Evolutionary conservation across 2,888 invertebrate species (phyloP).

Genomic region (Dynastes grantii): DNA sequence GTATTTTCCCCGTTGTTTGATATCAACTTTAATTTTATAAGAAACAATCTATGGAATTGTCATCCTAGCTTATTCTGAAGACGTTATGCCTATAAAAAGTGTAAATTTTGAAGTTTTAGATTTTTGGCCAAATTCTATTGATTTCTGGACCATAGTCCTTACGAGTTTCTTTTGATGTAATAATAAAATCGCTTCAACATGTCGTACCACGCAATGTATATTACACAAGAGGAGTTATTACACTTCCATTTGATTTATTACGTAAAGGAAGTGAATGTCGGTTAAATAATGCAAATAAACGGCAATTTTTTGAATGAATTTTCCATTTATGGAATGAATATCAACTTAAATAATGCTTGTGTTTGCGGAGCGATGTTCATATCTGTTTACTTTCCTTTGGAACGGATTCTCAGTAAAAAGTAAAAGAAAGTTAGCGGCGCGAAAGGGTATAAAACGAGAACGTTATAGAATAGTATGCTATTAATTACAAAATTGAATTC

Average conservation of each 20-base stretch:
- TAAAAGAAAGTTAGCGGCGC: constrained; percentile 7
- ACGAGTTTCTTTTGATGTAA: no score
- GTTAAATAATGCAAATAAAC: constrained; percentile 10
- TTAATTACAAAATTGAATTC: constrained; percentile 47
- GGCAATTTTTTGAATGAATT: constrained; percentile 21
- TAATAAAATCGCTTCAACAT: no score
- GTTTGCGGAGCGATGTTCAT: constrained; percentile 17
- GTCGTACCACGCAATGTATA: neutral
- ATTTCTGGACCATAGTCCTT: no score
- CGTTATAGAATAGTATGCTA: constrained; percentile 18
- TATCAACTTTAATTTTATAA: no score
- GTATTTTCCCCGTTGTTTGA: no score
- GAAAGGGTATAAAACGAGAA: constrained; percentile 26
- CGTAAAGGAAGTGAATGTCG: neutral
- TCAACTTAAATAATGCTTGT: constrained; percentile 19
- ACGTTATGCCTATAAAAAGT: no score
- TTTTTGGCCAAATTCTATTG: no score
- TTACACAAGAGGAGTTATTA: neutral
- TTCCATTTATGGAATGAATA: constrained; percentile 16
- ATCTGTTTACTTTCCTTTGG: neutral
- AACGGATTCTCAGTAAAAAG: neutral
- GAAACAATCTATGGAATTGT: no score
- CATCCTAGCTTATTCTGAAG: no score
- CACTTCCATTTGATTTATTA: neutral
- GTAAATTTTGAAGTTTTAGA: no score